Evolutionary conservation across 2,113 vertebrate genomes (phyloP).

Genomic region (Numenius arquata): DNA sequence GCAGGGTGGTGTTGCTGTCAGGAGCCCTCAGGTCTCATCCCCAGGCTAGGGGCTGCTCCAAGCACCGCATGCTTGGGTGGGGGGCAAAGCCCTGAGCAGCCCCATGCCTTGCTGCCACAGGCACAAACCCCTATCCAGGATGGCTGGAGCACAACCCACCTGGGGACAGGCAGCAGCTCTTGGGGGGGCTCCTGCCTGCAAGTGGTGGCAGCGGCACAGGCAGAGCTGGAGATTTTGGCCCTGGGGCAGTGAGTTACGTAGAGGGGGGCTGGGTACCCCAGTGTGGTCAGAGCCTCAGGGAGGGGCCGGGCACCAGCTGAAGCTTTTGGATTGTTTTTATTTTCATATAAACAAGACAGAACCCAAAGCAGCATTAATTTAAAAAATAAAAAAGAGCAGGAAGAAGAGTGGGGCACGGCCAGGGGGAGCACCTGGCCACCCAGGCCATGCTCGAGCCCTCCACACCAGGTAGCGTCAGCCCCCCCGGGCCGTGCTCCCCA

Average conservation of each 20-base stretch:
- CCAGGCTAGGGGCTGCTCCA: neutral
- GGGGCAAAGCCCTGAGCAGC: neutral
- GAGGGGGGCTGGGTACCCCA: rapidly evolving
- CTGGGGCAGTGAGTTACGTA: neutral
- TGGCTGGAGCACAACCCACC: neutral
- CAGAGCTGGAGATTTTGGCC: too few relatives aligned
- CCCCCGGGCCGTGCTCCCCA: neutral
- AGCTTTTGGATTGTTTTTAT: slow-evolving; percentile 63
- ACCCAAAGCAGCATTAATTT: slow-evolving; percentile 77
- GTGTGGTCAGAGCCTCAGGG: rapidly evolving
- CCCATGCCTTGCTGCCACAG: neutral
- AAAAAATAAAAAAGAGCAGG: slow-evolving; percentile 32
- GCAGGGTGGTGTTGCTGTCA: too few relatives aligned
- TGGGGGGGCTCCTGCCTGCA: neutral
- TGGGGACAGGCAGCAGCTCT: neutral
- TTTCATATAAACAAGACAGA: slow-evolving; percentile 74
- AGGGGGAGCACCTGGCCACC: neutral
- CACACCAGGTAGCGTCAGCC: neutral
- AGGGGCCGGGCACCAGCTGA: neutral
- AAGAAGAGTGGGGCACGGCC: neutral
- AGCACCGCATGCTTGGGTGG: neutral
- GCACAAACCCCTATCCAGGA: neutral
- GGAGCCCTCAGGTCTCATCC: neutral
- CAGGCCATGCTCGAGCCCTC: neutral
- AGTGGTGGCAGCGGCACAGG: neutral